phyloP scores from a whole-genome alignment of 2,888 invertebrate genomes.

The Leptodirus hochenwartii region DNA sequence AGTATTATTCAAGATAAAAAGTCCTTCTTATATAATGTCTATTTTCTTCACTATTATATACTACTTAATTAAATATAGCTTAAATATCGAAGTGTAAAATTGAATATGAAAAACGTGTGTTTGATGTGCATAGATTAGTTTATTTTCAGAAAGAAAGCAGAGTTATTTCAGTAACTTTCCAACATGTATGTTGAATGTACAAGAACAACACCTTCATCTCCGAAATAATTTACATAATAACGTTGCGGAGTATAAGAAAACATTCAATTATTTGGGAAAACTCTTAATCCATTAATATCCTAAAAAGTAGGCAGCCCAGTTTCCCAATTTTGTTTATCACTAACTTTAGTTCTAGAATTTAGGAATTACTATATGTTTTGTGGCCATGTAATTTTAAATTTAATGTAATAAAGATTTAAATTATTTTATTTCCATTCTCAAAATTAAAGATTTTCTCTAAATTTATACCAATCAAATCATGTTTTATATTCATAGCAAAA shows the following conservation, averaged over 20 bases:
- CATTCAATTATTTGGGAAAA: no score
- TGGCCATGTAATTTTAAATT: conserved; percentile 33
- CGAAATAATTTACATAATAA: conserved; percentile 6
- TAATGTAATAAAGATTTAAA: conserved; percentile 31
- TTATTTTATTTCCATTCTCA: conserved; percentile 19
- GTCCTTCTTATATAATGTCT: conserved; percentile 11
- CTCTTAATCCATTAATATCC: no score
- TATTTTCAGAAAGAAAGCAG: conserved; percentile 1
- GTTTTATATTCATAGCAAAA: no score
- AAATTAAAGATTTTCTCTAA: no score
- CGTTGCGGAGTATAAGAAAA: no score
- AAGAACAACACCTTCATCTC: conserved; percentile 8
- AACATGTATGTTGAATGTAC: conserved; percentile 3
- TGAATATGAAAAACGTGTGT: conserved; percentile 16
- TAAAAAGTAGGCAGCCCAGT: no score
- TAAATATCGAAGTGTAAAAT: conserved; percentile 12
- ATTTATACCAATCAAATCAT: no score
- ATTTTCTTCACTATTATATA: conserved; percentile 12
- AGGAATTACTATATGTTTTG: conserved; percentile 29
- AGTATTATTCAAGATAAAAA: conserved; percentile 16
- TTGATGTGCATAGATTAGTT: conserved; percentile 19
- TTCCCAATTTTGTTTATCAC: no score
- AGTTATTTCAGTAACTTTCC: conserved; percentile 1
- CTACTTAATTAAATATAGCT: conserved; percentile 2
- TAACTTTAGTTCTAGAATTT: no score